Base-by-base conservation (phyloP, 2,113 vertebrate genomes). In the Microcebus tavaratra region DNA sequence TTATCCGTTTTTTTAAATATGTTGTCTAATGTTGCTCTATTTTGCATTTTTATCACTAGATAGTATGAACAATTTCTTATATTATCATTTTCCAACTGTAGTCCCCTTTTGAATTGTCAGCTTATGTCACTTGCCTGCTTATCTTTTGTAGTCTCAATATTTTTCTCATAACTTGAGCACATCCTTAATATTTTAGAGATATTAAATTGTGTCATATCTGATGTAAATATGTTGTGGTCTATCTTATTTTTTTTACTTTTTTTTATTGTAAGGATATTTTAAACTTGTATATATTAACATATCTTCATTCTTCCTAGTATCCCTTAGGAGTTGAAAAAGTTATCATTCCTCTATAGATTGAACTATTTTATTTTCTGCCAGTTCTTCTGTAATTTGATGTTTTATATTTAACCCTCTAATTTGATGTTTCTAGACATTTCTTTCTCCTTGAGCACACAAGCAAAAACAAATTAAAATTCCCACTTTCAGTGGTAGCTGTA, bases 141-240 rank as follows among this genome's bases (percentile, higher is more conserved):
- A 91, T 91, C 75, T 95, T 88, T 70, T 76, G 14, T 34, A 42
- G 65, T 88, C 59, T 72, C 63, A 14, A 63, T 81, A 81, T n/a
- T 95, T 86, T 96, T 81, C 65, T 93, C 82, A 93, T 91, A 91
- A 81, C 65, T 79, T 85, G 57, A 90, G 14, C 73, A 50, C 18
- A 75, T 10, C 13, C 78, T 91, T 90, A 85, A 81, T 85, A 80
- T 91, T 63, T 94, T 76, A 88, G 45, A 90, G 57, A 76, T 90
- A 92, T 63, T 89, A 96, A 90, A 92, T 91, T 81, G 63, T 67
- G 9, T 88, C 31, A 50, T 96, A 61, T 82, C 57, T 88, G 78
- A 95, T 88, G 34, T 72, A 88, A 75, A 76, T 59, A 75, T 48
- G n/a, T 90, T 63, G 55, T 63, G 68, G 12, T 53, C 25, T 8